phyloP scores from a whole-genome alignment of 2,113 vertebrate species.

The Bujurquina vittata region DNA sequence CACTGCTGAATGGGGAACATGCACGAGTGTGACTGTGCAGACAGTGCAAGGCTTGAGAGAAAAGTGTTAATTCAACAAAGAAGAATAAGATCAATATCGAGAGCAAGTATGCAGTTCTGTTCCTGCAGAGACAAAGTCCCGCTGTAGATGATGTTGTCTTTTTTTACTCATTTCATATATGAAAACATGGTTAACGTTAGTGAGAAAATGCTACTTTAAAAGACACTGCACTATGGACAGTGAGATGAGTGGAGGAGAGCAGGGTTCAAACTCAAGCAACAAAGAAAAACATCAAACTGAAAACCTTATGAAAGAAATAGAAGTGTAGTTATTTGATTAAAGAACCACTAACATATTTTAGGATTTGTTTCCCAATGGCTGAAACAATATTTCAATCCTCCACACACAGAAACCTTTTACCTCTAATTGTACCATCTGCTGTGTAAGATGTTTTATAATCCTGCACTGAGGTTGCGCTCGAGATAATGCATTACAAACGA shows the following conservation, averaged over 20 bases:
- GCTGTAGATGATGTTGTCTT: neutral
- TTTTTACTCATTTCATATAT: neutral
- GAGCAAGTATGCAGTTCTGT: neutral
- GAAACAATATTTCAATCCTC: constrained; percentile 1
- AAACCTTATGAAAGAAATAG: neutral
- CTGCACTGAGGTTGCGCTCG: neutral
- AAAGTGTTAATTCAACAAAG: constrained; percentile 14
- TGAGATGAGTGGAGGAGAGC: neutral
- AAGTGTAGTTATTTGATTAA: constrained; percentile 1
- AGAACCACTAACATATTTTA: neutral
- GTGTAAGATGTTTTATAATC: constrained; percentile 41
- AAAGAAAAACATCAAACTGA: neutral
- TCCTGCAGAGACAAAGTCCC: neutral
- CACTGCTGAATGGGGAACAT: neutral
- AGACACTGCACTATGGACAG: neutral
- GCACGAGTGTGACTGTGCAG: neutral
- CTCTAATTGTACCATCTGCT: constrained; percentile 54
- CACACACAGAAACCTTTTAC: constrained; percentile 33
- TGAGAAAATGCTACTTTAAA: constrained; percentile 1
- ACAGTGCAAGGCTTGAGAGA: constrained; percentile 16
- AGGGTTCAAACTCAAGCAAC: neutral
- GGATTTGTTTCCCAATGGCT: neutral
- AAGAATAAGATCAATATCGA: constrained; percentile 15
- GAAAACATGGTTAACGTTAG: neutral
- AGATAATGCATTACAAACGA: constrained; percentile 31